Evolutionary conservation across 2,888 invertebrate species (phyloP), one percentile per base, ranked within the genome.

Genomic region (Octonoba sinensis): DNA sequence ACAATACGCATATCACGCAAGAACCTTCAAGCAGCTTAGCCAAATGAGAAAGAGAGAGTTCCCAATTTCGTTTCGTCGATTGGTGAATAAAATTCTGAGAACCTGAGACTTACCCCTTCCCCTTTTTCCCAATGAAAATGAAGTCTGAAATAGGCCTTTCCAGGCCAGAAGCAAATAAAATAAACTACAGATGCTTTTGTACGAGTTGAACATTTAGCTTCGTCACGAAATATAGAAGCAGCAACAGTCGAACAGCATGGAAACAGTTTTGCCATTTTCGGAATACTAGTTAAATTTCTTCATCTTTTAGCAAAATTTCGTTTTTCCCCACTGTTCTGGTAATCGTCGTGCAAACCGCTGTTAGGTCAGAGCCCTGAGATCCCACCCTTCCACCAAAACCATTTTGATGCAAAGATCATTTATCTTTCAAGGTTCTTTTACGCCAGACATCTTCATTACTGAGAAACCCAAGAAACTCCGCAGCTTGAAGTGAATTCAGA

Each of bases 391-490:
- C 36, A 36, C 36, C 36, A 11, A 36, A 36, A 8, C 36, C 36
- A 36, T 71, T 64, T 56, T 46, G 67, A 73, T 81, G 47, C 79
- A 47, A 64, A 73, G 72, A 73, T 73, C 73, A 81, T 81, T 81
- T 73, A 73, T 81, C 79, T 81, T 81, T 73, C 24, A 27, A 47
- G 79, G 51, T 73, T 60, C 73, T 81, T 73, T 79, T 81, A 60
- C 56, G 51, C 62, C 20, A 81, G 79, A 81, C 79, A 73, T 81
- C 79, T 81, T 81, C 79, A 81, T 81, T 81, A 81, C 62, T 27
- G 36, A 22, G 73, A 81, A 81, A 81, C 73, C 62, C 62, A 69
- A 81, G 79, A 69, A 79, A 81, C 73, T 73, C 57, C 27, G 49
- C 24, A 36, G 72, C 24, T 51, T 71, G 66, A 72, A 54, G 72